These are phyloP conservation scores for Acleris cristana DNA, from an alignment of 2,888 invertebrate genomes.

Conservation along the genomic window DNA sequence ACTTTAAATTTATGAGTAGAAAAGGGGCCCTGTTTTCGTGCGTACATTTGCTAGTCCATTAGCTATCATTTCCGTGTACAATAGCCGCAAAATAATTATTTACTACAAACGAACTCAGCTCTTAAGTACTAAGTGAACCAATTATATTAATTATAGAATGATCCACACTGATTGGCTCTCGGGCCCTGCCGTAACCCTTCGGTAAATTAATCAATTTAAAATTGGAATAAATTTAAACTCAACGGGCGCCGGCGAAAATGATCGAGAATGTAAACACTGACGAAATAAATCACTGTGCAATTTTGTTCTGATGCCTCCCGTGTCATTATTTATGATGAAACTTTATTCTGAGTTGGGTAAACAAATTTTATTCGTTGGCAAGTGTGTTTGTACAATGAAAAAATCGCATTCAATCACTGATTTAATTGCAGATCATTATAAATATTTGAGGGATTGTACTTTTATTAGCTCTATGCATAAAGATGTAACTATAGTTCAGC, in stretches of 20 bases:
- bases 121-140: neutral
- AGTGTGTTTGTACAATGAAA: neutral
- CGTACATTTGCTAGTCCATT: too few species aligned
- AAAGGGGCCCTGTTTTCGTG: too few species aligned
- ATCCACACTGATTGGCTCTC: constrained; percentile 25
- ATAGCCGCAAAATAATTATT: neutral
- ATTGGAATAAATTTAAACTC: constrained; percentile 24
- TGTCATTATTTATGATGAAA: constrained; percentile 16
- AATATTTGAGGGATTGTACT: too few species aligned
- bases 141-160: constrained; percentile 24
- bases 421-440: too few species aligned
- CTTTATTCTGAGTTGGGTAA: neutral
- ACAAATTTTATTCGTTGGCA: neutral
- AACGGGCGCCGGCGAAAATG: constrained; percentile 14
- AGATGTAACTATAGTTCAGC: too few species aligned
- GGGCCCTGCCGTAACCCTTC: constrained; percentile 7
- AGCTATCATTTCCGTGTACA: neutral
- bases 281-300: constrained; percentile 19
- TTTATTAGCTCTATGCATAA: too few species aligned
- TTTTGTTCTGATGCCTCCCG: constrained; percentile 16
- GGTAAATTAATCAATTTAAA: constrained; percentile 28
- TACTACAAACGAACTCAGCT: neutral
- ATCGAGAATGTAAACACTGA: constrained; percentile 19
- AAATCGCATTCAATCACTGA: neutral
- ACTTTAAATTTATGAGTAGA: too few species aligned